Base-by-base conservation (phyloP, 1,140 invertebrate genomes). In the Megathymus violae region DNA sequence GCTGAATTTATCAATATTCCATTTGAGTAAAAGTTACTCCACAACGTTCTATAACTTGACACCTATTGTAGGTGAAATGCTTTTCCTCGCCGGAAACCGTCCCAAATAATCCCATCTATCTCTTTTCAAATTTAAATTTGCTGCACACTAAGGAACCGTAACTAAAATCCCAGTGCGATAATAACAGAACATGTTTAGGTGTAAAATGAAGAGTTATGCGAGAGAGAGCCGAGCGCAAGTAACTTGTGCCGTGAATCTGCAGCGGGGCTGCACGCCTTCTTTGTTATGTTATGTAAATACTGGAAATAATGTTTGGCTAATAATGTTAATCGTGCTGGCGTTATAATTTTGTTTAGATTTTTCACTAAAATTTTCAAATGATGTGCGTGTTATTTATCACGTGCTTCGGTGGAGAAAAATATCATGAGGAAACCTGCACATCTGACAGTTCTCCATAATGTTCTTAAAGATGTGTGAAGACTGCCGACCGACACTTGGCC, bases 121-220 rank as follows among this genome's bases (percentile, higher is more conserved):
- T 16, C 14, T 15, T 41, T 41, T 4, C 40, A 41, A 41, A 41
- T 41, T 41, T 41, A 41, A 41, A 41, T 41, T 41, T 41, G 1
- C 13, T 15, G 14, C 40, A 16, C 40, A 41, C 27, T 9, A 41
- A 41, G 40, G 40, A 41, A 7, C 40, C 40, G 14, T 41, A 16
- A 31, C 14, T 7, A 5, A 41, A 41, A 16, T 41, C 40, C 40
- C 40, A 16, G 40, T 7, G 14, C 40, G 40, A 41, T 16, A 41
- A 41, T 41, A 41, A 15, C 6, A 7, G 40, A 41, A 41, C 40
- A 41, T 41, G 40, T 41, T 41, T 7, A 15, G 14, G 1, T 6
- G 6, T 13, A 14, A 41, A 41, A 41, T 41, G 40, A 41, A 41
- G 40, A 41, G 40, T 41, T 41, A 41, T 41, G 40, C 40, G 16